These are phyloP conservation scores for Sturnira hondurensis DNA, from an alignment of 2,113 vertebrate species.

Conservation along the genomic window DNA sequence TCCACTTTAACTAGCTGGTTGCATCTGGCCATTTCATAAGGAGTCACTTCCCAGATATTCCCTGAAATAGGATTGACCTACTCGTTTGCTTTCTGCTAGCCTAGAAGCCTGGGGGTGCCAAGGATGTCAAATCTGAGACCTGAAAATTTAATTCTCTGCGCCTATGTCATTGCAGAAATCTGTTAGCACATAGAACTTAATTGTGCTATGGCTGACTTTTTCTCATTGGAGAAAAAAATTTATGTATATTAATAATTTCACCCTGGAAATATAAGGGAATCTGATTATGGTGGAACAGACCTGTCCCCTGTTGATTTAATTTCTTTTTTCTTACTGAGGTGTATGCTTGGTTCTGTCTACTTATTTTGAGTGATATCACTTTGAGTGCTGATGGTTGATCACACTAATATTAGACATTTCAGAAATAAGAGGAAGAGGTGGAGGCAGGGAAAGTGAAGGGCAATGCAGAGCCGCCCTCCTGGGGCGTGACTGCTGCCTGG, in stretches of 20 bases:
- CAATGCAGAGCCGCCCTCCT: not conserved
- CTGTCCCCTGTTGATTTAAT: not conserved
- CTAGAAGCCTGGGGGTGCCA: not conserved
- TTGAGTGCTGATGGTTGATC: not conserved
- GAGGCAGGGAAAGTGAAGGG: not conserved
- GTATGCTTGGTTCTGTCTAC: not conserved
- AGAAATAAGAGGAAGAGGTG: not conserved
- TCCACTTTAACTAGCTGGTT: not conserved
- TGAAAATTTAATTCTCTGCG: not conserved
- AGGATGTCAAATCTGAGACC: not conserved
- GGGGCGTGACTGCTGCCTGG: not conserved
- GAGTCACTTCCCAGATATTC: not conserved
- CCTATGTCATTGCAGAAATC: not conserved
- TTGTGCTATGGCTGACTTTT: not conserved
- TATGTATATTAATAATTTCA: not conserved
- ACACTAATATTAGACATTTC: not conserved
- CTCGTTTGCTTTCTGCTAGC: not conserved
- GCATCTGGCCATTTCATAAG: not conserved
- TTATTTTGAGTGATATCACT: not conserved
- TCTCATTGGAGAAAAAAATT: not conserved
- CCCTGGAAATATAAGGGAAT: not conserved
- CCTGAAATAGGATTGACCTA: not conserved
- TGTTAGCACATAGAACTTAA: not conserved
- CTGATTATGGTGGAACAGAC: not conserved
- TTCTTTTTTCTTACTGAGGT: not conserved